Percentiles rank a stretch among this genome's conserved stretches.
Evolutionary conservation across 2,797 vertebrate species (phyloP).

Genomic region (Tapera naevia): DNA sequence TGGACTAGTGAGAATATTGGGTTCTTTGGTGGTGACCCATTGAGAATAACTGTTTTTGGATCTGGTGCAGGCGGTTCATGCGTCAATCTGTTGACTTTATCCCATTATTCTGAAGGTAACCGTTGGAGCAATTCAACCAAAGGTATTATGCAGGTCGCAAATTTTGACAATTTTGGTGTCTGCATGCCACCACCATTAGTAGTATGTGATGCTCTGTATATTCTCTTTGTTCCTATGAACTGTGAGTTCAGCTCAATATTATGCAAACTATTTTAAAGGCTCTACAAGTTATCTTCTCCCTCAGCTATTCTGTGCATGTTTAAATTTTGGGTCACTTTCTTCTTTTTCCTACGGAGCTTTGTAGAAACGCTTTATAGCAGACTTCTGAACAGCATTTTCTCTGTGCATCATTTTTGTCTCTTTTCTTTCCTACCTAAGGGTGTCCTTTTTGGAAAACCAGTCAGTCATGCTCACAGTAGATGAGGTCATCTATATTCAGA

Average conservation of each 20-base stretch:
- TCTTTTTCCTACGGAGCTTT: slow-evolving; percentile 60
- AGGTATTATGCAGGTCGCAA: slow-evolving; percentile 93
- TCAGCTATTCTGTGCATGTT: slow-evolving; percentile 73
- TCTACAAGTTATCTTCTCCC: slow-evolving; percentile 46
- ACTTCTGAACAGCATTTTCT: slow-evolving; percentile 53
- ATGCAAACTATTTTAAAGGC: slow-evolving; percentile 46
- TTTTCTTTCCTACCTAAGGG: slow-evolving; percentile 59
- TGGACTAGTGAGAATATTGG: slow-evolving; percentile 99
- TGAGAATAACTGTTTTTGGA: slow-evolving; percentile 98
- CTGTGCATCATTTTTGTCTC: slow-evolving; percentile 22
- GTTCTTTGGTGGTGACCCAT: slow-evolving; percentile 95
- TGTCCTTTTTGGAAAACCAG: slow-evolving; percentile 57
- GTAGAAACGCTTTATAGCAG: slow-evolving; percentile 54
- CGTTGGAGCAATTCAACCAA: slow-evolving; percentile 99
- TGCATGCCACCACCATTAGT: slow-evolving; percentile 84
- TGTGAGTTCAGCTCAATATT: slow-evolving; percentile 63
- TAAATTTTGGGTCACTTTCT: slow-evolving; percentile 68
- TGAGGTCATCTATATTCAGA: slow-evolving; percentile 56
- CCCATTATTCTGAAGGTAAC: slow-evolving; percentile 99
- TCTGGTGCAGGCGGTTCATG: slow-evolving; percentile 97
- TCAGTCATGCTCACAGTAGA: slow-evolving; percentile 59
- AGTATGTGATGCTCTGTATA: slow-evolving; percentile 79
- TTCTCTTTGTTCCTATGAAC: slow-evolving; percentile 72
- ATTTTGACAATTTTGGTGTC: slow-evolving; percentile 88
- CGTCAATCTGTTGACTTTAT: slow-evolving; percentile 98